Evolutionary conservation across 2,888 invertebrate genomes (phyloP).

Genomic region (Hydrotaea cyrtoneurina): DNA sequence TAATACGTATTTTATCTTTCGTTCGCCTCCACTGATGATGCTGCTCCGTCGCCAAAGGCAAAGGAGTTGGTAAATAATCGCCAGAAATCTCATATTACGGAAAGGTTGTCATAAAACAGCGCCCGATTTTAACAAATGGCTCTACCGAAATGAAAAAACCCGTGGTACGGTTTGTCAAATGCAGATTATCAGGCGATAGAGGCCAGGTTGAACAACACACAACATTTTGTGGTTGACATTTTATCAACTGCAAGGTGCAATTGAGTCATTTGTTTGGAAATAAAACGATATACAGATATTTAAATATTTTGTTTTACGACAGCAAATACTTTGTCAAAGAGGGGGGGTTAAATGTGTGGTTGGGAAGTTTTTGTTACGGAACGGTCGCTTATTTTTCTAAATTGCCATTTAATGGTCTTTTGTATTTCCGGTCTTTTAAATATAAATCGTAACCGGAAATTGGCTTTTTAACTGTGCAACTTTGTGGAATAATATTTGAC

Average conservation of each 20-base stretch:
- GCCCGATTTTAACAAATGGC: conserved; percentile 4
- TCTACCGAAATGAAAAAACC: conserved; percentile 31
- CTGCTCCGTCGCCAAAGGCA: background rate
- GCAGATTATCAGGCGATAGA: background rate
- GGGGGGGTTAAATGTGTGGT: background rate
- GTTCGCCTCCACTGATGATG: background rate
- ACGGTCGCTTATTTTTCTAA: background rate
- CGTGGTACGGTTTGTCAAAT: background rate
- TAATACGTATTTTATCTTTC: conserved; percentile 9
- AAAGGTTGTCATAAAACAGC: conserved; percentile 37
- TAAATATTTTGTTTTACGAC: conserved; percentile 31
- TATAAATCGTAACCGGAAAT: conserved; percentile 7
- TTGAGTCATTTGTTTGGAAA: conserved; percentile 40
- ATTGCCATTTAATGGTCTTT: background rate
- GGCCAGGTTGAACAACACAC: background rate
- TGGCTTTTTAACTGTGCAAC: background rate
- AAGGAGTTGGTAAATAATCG: conserved; percentile 24
- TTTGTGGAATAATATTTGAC: background rate
- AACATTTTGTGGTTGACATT: conserved; percentile 9
- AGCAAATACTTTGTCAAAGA: background rate
- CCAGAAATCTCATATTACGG: conserved; percentile 31
- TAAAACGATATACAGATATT: conserved; percentile 25
- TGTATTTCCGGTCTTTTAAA: background rate
- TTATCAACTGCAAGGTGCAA: conserved; percentile 40
- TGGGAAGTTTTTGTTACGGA: background rate